Percentiles rank a stretch among this genome's conserved stretches.
Conservation (phyloP, 2,888 invertebrate genomes). For the Meandrusa payeni region DNA sequence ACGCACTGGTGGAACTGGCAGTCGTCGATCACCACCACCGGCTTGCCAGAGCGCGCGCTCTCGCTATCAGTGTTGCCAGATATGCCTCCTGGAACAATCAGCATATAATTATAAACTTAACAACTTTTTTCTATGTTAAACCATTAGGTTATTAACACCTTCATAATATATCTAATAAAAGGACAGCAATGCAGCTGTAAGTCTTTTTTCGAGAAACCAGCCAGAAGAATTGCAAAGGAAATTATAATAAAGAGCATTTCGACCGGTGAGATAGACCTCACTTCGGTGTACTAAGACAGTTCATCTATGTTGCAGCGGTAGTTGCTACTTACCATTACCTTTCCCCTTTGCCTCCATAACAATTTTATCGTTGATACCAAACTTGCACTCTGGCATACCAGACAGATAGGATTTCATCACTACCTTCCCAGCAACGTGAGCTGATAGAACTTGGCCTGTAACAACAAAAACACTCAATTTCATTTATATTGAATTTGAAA, state of each 20-base stretch:
- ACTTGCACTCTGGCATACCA: slow-evolving; percentile 99
- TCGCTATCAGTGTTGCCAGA: slow-evolving; percentile 87
- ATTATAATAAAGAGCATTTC: no score
- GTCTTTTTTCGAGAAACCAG: no score
- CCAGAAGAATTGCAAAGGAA: no score
- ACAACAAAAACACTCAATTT: slow-evolving; percentile 10
- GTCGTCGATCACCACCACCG: slow-evolving; percentile 99
- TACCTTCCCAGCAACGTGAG: slow-evolving; percentile 99
- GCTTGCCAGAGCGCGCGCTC: slow-evolving; percentile 95
- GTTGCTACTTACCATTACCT: slow-evolving; percentile 79
- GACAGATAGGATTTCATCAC: slow-evolving; percentile 99
- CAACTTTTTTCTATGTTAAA: no score
- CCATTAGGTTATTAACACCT: no score
- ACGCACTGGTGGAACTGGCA: slow-evolving; percentile 99
- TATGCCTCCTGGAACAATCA: slow-evolving; percentile 70
- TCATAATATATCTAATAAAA: no score
- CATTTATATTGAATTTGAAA: no score
- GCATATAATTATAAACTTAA: no score
- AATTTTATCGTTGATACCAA: slow-evolving; percentile 99
- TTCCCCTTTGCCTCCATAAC: slow-evolving; percentile 98
- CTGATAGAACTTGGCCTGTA: slow-evolving; percentile 96
- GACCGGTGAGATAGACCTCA: no score
- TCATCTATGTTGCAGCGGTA: no score
- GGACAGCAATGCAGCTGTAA: no score
- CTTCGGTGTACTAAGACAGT: no score